Base-by-base conservation (phyloP, 2,797 vertebrate genomes). In the Salarias fasciatus region DNA sequence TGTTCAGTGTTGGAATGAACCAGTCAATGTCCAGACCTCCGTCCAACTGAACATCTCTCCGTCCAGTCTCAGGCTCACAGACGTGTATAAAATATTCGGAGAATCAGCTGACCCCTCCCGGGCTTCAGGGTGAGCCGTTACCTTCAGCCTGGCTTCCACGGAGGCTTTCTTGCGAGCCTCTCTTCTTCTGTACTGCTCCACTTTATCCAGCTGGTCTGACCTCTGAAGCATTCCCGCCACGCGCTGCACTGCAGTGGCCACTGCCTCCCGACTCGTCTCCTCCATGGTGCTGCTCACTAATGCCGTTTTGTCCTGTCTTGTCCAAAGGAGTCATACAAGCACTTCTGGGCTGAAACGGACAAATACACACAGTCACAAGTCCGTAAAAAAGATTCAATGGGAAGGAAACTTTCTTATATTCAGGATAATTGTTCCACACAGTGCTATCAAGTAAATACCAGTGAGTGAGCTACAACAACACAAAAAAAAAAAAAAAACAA, bases 101-200 rank as follows among this genome's bases (percentile, higher is more conserved):
- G n/a, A n/a, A n/a, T n/a, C n/a, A n/a, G n/a, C n/a, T n/a, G n/a
- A n/a, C n/a, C n/a, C 30, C 31, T 4, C 30, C 30, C 30, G 30
- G 4, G 30, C 31, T 4, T 30, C 31, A 8, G 30, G 4, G 30
- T 31, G 4, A 31, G 30, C 8, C 4, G 30, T 35, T 53, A 98
- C 98, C 95, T 99, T 99, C 30, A 99, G 88, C 7, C 98, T 88
- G 55, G 98, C 98, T 86, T 99, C 98, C 69, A 99, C 98, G 0
- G 98, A 99, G 0, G 97, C 98, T 78, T 99, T 99, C 72, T 99
- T 99, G 4, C 98, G 94, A 1, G 97, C 97, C 79, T 99, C 97
- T 75, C 98, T 93, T 15, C 96, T 88, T 44, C 96, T 92, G 72
- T 99, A 99, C 77, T 99, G 98, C 58, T 99, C 97, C 75, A 99